Conservation (phyloP, 2,797 vertebrate genomes). For the Pempheris klunzingeri region DNA sequence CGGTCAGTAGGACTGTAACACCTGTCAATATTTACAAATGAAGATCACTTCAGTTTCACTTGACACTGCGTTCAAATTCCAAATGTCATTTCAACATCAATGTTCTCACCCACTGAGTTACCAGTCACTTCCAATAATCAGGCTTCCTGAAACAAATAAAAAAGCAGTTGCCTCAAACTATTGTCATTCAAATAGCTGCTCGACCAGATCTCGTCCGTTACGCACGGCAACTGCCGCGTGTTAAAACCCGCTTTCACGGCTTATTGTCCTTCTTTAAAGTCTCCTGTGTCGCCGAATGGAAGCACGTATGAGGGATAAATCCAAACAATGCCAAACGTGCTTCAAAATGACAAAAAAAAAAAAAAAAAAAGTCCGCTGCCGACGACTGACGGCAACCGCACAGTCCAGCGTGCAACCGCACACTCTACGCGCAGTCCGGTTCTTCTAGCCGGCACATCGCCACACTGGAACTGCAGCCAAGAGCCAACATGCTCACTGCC, state of each 20-base stretch:
- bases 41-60: slow-evolving; percentile 48
- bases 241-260: slow-evolving; percentile 16
- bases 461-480: slow-evolving; percentile 64
- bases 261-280: slow-evolving; percentile 24
- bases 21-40: slow-evolving; percentile 68
- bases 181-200: slow-evolving; percentile 55
- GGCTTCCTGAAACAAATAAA: slow-evolving; percentile 23
- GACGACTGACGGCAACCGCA: slow-evolving; percentile 24
- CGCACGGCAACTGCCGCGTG: slow-evolving; percentile 52
- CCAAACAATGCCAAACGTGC: slow-evolving; percentile 12
- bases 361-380: slow-evolving; percentile 14
- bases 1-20: slow-evolving; percentile 45
- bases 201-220: slow-evolving; percentile 42
- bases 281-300: neutral
- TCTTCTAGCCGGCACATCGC: slow-evolving; percentile 70
- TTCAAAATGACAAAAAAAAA: slow-evolving; percentile 17
- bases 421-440: slow-evolving; percentile 52
- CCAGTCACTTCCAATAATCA: slow-evolving; percentile 11
- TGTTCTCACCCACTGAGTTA: slow-evolving; percentile 3
- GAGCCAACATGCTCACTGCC: slow-evolving; percentile 68
- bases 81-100: slow-evolving; percentile 32
- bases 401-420: slow-evolving; percentile 44
- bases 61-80: slow-evolving; percentile 44
- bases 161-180: slow-evolving; percentile 45
- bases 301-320: slow-evolving; percentile 28